Evolutionary conservation across 2,797 vertebrate genomes (phyloP).

Genomic region (Leptatherina wallacei): DNA sequence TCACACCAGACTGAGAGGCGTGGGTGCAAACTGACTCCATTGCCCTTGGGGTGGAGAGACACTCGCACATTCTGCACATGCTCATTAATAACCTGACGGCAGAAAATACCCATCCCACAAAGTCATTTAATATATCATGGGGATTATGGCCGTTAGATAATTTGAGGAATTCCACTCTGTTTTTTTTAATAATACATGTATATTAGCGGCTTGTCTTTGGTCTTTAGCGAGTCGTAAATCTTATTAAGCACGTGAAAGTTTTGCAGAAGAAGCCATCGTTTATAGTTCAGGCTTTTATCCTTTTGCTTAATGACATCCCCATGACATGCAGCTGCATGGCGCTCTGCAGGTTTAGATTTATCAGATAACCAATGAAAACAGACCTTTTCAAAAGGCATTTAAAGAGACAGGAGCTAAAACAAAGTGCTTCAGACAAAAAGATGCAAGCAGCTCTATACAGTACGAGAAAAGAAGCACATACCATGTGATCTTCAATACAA

Average conservation of each 20-base stretch:
- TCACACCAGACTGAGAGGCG: slow-evolving; percentile 48
- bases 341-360: background rate
- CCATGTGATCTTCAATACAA: no score
- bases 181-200: background rate
- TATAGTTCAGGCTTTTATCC: background rate
- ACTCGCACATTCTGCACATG: slow-evolving; percentile 3
- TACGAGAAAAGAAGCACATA: no score
- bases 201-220: background rate
- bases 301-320: background rate
- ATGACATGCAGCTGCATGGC: background rate
- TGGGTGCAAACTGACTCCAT: slow-evolving; percentile 33
- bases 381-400: no score
- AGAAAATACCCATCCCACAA: background rate
- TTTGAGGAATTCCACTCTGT: background rate
- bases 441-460: no score
- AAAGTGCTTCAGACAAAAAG: no score
- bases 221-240: background rate
- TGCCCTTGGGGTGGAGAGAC: slow-evolving; percentile 17
- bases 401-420: no score
- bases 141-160: background rate
- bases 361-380: background rate
- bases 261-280: background rate
- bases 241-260: background rate
- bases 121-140: background rate
- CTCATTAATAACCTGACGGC: slow-evolving; percentile 8